These are phyloP conservation scores for Euphonia xanthogaster DNA, from an alignment of 2,797 vertebrate species.

Conservation along the genomic window DNA sequence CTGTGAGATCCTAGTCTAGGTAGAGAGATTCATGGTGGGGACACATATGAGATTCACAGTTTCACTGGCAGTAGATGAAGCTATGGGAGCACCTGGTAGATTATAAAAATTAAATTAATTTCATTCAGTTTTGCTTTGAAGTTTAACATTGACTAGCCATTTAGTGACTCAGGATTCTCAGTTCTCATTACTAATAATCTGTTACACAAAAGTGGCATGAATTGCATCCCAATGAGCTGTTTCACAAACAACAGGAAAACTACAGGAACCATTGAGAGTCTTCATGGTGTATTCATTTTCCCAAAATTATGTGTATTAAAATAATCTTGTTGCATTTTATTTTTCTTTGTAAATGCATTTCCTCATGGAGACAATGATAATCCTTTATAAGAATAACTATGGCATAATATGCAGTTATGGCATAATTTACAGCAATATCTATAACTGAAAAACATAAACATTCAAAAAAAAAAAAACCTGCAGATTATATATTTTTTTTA, in stretches of 20 bases:
- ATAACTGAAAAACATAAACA: neutral
- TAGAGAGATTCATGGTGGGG: neutral
- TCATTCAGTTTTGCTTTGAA: neutral
- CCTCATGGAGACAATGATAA: neutral
- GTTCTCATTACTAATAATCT: neutral
- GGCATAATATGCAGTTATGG: neutral
- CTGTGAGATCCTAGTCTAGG: neutral
- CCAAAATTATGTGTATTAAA: neutral
- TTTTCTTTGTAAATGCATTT: neutral
- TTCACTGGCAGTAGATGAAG: neutral
- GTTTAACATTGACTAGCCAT: neutral
- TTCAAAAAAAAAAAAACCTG: neutral
- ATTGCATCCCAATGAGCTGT: neutral
- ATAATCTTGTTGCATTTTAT: neutral
- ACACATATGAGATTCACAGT: neutral
- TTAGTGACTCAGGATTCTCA: neutral
- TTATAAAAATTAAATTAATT: neutral
- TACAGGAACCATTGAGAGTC: neutral
- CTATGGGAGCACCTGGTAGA: neutral
- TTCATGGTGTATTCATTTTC: neutral
- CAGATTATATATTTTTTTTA: neutral
- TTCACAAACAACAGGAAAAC: neutral
- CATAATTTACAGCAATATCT: neutral
- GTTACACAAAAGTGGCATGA: neutral
- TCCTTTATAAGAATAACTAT: neutral